Conservation (phyloP, 2,113 vertebrate genomes). For the Erinaceus europaeus region DNA sequence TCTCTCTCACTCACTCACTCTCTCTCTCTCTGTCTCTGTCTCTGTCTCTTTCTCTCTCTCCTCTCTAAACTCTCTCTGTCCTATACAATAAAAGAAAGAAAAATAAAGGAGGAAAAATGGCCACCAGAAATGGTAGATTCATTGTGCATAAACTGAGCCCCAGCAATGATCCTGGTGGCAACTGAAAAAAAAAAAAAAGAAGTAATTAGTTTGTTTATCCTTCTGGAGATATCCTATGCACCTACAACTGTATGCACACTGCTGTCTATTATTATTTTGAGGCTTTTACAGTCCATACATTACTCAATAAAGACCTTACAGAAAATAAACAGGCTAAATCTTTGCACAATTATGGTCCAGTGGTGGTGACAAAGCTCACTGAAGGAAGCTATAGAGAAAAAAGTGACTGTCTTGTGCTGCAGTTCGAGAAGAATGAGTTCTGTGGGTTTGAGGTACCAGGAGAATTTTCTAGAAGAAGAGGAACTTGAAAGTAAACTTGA, state of each 20-base stretch:
- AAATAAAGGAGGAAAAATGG: too few relatives aligned
- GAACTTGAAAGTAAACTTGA: not conserved
- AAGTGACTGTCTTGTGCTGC: not conserved
- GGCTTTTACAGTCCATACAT: not conserved
- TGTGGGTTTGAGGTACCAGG: not conserved
- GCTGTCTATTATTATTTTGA: not conserved
- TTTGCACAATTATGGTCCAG: not conserved
- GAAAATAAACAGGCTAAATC: not conserved
- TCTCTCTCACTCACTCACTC: too few relatives aligned
- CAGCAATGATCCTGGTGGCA: too few relatives aligned
- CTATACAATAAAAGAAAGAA: too few relatives aligned
- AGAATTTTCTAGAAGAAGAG: not conserved
- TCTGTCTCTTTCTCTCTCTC: too few relatives aligned
- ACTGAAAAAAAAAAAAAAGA: too few relatives aligned
- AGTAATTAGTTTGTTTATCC: not conserved
- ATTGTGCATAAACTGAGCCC: too few relatives aligned
- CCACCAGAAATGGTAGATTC: too few relatives aligned
- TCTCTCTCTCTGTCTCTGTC: too few relatives aligned
- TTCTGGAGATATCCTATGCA: not conserved
- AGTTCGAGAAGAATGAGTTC: not conserved
- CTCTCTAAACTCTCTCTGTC: too few relatives aligned
- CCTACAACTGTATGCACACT: not conserved
- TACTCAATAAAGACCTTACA: not conserved
- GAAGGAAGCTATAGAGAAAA: not conserved
- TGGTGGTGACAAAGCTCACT: not conserved